phyloP scores from a whole-genome alignment of 2,113 vertebrate genomes.

The Sebastes schlegelii region DNA sequence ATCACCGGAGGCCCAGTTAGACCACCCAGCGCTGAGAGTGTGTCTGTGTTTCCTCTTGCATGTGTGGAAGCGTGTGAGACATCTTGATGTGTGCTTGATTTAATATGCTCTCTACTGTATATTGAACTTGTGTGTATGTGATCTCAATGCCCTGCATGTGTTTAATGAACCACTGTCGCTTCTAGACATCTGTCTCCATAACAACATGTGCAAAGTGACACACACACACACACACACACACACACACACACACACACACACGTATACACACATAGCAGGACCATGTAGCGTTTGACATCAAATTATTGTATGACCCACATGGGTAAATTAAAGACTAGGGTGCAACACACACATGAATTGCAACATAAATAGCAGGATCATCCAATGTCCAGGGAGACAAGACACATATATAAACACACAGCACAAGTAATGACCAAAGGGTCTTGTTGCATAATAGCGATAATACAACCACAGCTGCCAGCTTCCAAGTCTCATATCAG shows the following conservation, averaged over 20 bases:
- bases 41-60: constrained; percentile 43
- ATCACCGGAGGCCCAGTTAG: constrained; percentile 66
- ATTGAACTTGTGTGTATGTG: constrained; percentile 46
- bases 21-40: constrained; percentile 54
- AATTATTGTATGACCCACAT: constrained; percentile 36
- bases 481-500: constrained; percentile 32
- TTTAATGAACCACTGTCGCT: constrained; percentile 46
- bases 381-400: constrained; percentile 14
- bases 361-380: constrained; percentile 22
- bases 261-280: background rate
- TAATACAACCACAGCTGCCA: background rate
- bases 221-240: constrained; percentile 3
- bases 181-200: constrained; percentile 48
- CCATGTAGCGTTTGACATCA: constrained; percentile 33
- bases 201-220: constrained; percentile 16
- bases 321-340: constrained; percentile 26
- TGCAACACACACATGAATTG: background rate
- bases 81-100: constrained; percentile 58
- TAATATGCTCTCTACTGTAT: constrained; percentile 67
- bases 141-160: constrained; percentile 44
- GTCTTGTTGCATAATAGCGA: background rate
- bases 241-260: constrained; percentile 7
- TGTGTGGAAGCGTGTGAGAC: constrained; percentile 45
- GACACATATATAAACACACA: constrained; percentile 1
- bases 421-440: background rate